Conservation (phyloP, 2,113 vertebrate species). For the Peromyscus polionotus region DNA sequence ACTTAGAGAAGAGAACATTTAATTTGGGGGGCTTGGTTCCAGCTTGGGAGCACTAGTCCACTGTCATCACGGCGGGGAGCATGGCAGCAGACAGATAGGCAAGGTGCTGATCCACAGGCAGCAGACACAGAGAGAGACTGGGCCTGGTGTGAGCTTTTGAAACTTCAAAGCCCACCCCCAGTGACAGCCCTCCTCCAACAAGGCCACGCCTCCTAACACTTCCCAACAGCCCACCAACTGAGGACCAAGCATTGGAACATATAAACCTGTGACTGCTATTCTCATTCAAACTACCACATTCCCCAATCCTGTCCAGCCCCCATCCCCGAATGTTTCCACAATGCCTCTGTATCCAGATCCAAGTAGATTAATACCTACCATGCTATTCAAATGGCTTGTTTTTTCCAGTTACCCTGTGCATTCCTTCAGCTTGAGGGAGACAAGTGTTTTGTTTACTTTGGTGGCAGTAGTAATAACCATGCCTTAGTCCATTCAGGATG, state of each 20-base stretch:
- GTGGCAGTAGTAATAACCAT: neutral
- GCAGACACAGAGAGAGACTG: neutral
- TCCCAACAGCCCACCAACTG: neutral
- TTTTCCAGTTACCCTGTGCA: neutral
- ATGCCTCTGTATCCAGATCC: neutral
- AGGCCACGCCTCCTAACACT: neutral
- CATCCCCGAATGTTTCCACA: neutral
- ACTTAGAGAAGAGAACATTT: neutral
- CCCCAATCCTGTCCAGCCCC: neutral
- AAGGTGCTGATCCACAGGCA: neutral
- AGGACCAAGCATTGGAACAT: neutral
- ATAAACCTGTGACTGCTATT: neutral
- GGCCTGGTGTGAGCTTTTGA: neutral
- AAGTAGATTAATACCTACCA: neutral
- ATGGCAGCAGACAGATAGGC: neutral
- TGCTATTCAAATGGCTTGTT: neutral
- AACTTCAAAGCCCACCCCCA: neutral
- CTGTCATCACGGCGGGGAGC: too few species aligned
- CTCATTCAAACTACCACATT: neutral
- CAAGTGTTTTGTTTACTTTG: neutral
- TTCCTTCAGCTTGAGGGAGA: neutral
- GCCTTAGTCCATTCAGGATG: neutral
- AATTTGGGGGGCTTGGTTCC: neutral
- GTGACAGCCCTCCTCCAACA: too few species aligned
- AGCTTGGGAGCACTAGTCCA: neutral